Base-by-base conservation (phyloP, 1,140 invertebrate genomes). In the Linepithema humile region DNA sequence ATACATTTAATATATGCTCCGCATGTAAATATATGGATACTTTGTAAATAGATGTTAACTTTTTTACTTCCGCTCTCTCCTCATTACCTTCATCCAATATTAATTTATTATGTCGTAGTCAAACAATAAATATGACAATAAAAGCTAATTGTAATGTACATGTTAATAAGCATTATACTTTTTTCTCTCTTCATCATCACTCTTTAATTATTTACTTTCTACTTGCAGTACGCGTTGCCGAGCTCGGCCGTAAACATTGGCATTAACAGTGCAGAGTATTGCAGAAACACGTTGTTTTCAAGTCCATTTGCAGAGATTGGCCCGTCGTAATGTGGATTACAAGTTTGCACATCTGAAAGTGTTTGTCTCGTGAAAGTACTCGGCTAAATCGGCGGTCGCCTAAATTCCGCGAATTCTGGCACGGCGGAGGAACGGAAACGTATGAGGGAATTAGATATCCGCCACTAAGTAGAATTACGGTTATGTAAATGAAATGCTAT, bases 401-500 rank as follows among this genome's bases (percentile, higher is more conserved):
- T 67, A 50, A 60, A 83, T 83, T 69, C 77, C 50, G 35, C 53
- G 77, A 55, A 72, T 84, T 72, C 87, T 75, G 75, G 80, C 85
- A 86, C 82, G 70, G 86, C 38, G 35, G 88, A 83, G 84, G 88
- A 92, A 89, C 86, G 89, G 86, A 90, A 90, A 92, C 82, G 82
- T 88, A 91, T 64, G 88, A 88, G 83, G 69, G 88, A 89, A 91
- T 91, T 91, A 91, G 90, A 84, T 82, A 83, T 91, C 85, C 83
- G 83, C 86, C 89, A 86, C 88, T 91, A 91, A 93, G 90, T 90
- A 90, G 91, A 89, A 91, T 92, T 91, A 92, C 86, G 88, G 91
- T 93, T 93, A 94, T 94, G 91, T 92, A 94, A 94, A 94, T 93
- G 90, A 91, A 93, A 90, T 82, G 85, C 77, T 89, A 92, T 93